Evolutionary conservation across 2,113 vertebrate species (phyloP).

Genomic region (Osmerus eperlanus): DNA sequence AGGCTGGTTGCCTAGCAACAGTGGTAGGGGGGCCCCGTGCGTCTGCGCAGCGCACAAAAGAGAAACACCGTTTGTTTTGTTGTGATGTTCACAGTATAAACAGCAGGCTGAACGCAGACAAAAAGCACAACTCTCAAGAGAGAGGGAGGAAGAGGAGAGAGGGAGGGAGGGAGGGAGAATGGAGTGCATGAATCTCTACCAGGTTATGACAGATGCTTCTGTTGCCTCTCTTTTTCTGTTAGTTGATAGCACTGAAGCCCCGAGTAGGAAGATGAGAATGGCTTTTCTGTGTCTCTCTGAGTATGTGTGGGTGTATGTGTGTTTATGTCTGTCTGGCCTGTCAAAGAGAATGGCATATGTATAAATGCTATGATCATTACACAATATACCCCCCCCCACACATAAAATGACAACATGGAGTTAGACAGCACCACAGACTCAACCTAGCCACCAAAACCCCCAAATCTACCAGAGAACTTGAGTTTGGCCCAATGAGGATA

Average conservation of each 20-base stretch:
- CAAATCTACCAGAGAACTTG: too few relatives aligned
- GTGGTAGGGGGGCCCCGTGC: constrained; percentile 53
- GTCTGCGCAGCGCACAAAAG: constrained; percentile 43
- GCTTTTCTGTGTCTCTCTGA: too few relatives aligned
- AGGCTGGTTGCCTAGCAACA: constrained; percentile 57
- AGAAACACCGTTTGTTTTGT: constrained; percentile 60
- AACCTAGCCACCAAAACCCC: not conserved
- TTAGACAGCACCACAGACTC: not conserved
- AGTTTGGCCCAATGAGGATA: too few relatives aligned
- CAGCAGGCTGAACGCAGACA: constrained; percentile 54
- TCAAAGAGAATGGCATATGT: not conserved
- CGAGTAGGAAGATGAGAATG: constrained; percentile 30
- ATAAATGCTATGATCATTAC: not conserved
- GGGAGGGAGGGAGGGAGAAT: too few relatives aligned
- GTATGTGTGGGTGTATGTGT: not conserved
- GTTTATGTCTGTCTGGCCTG: not conserved
- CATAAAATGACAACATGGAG: constrained; percentile 8
- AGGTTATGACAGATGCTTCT: constrained; percentile 48
- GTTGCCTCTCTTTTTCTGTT: constrained; percentile 16
- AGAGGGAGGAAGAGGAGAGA: constrained; percentile 22
- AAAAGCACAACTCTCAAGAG: constrained; percentile 57
- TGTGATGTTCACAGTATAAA: constrained; percentile 65
- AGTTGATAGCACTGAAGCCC: constrained; percentile 53
- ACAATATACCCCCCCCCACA: not conserved
- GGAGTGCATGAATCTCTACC: constrained; percentile 39